Evolutionary conservation across 2,113 vertebrate genomes (phyloP), one percentile per base, ranked within the genome.

Genomic region (Aix galericulata): DNA sequence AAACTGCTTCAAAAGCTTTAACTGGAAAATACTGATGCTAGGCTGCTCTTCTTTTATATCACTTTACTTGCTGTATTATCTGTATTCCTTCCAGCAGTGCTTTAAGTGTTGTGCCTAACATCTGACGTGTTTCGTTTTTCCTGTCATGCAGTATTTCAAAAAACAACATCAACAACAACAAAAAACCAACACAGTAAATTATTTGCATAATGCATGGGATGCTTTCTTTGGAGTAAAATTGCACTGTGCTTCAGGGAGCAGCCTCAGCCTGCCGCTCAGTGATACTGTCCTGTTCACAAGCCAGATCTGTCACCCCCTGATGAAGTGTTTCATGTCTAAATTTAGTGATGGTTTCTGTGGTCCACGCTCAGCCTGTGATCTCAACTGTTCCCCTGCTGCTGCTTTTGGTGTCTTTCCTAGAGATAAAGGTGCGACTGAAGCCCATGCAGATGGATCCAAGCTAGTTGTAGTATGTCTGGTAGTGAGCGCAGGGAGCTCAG

Each of bases 161-260:
- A 52, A 48, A 31, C 29, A 17, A 9, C n/a, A n/a, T n/a, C 63
- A 55, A 10, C 42, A 44, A 44, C 42, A 44, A 44, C 6, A 22
- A n/a, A 59, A n/a, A 34, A 23, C 10, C 44, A 44, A 46, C 46
- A 71, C n/a, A 83, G 78, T 82, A 86, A 95, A 83, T 88, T 68
- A n/a, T 86, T 79, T 96, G 77, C 73, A 94, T 88, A 86, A 93
- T 78, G 76, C 72, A 94, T 91, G 73, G 76, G 46, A 63, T 84
- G 62, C 76, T 91, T 88, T 72, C 69, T 66, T 95, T 59, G 64
- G 76, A 90, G 86, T 69, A 63, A 60, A 75, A 75, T 2, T 60
- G 22, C 50, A 44, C 82, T 25, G 1, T 66, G 90, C 93, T 92
- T 68, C 68, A 62, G 82, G 40, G 40, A 40, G 40, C 40, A 40